Evolutionary conservation across 2,113 vertebrate genomes (phyloP), one percentile per base, ranked within the genome.

Genomic region (Chaetodon auriga): DNA sequence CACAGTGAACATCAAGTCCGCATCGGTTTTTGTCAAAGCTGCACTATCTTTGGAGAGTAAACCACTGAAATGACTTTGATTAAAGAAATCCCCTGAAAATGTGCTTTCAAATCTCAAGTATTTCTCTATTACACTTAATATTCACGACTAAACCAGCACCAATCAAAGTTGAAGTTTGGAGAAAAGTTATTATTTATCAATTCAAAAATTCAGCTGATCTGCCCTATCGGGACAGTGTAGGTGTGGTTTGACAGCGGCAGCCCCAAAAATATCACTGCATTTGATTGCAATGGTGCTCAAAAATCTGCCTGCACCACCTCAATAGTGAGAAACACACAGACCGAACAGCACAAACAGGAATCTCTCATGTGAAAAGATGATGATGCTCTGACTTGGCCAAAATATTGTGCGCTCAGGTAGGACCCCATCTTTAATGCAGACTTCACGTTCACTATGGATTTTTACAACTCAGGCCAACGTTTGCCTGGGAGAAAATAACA

Each of bases 1-100:
- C 19, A 18, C 23, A 79, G 25, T 69, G 38, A 69, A 63, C 14
- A 54, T 63, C 13, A 68, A 25, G 41, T 69, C 54, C 61, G 54
- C 62, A 19, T 46, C 49, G 2, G 41, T 21, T 46, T 35, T n/a
- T n/a, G 7, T 11, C 19, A 38, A 48, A 60, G 19, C 13, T 72
- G 14, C 21, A 71, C 18, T 41, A 41, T 8, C 5, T 41, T 41
- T 41, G 19, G 10, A 60, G 45, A 41, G 38, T 41, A 41, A 41
- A 2, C 2, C 0, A 9, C 4, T 16, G 25, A 23, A 35, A 41
- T 41, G 8, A 30, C 45, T 49, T 35, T 3, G 9, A 68, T 68
- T 6, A 19, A 35, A 68, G 7, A 30, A 25, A 18, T 11, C 5
- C 4, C 7, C 58, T 10, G 25, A 35, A 60, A 16, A 41, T 41